Conservation (phyloP, 2,113 vertebrate species). For the Eulemur rufifrons region DNA sequence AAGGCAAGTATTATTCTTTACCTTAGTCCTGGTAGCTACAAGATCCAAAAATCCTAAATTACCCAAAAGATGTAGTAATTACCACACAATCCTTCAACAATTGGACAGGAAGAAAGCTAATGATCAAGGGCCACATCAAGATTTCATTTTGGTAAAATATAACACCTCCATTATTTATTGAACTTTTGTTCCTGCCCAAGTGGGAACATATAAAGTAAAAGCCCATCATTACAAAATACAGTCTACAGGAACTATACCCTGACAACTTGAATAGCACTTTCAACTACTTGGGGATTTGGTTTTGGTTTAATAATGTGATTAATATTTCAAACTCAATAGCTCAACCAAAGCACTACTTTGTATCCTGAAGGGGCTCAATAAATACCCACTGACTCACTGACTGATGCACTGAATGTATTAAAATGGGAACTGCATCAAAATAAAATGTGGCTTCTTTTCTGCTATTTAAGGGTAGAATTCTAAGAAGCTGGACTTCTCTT, state of each 20-base stretch:
- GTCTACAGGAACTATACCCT: conserved; percentile 45
- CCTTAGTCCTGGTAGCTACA: conserved; percentile 1
- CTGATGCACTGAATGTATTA: conserved; percentile 67
- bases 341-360: conserved; percentile 69
- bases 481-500: conserved; percentile 49
- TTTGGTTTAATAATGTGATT: conserved; percentile 79
- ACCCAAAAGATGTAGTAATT: conserved; percentile 54
- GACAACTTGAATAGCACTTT: conserved; percentile 63
- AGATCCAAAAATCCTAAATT: conserved; percentile 56
- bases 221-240: conserved; percentile 70
- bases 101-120: conserved; percentile 54
- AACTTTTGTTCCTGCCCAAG: conserved; percentile 70
- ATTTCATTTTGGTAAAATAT: conserved; percentile 71
- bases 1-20: conserved; percentile 54
- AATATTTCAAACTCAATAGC: conserved; percentile 77
- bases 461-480: conserved; percentile 51
- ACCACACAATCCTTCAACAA: conserved; percentile 56
- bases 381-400: conserved; percentile 53
- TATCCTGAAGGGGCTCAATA: conserved; percentile 69
- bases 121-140: conserved; percentile 55
- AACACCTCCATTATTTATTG: conserved; percentile 68
- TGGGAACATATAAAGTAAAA: conserved; percentile 69
- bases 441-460: conserved; percentile 61
- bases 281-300: conserved; percentile 66
- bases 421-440: conserved; percentile 67